Evolutionary conservation across 2,888 invertebrate species (phyloP).

Genomic region (Camptogramma bilineatum): DNA sequence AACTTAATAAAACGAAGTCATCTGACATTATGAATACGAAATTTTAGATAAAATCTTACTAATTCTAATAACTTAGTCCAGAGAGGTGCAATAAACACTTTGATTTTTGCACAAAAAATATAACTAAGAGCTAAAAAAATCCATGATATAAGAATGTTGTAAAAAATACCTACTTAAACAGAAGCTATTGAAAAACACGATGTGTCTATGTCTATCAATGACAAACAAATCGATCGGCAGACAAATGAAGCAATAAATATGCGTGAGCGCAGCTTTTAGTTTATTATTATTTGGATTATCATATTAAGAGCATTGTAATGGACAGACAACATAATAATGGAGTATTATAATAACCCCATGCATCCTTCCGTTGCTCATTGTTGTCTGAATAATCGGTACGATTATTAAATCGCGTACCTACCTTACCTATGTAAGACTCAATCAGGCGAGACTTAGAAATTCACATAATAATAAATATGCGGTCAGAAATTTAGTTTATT

Average conservation of each 20-base stretch:
- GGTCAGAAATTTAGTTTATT: neutral
- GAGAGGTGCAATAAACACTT: neutral
- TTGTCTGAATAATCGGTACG: conserved; percentile 16
- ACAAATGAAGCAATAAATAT: conserved; percentile 66
- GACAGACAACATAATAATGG: conserved; percentile 24
- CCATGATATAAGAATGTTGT: neutral
- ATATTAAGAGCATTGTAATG: conserved; percentile 43
- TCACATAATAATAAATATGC: neutral
- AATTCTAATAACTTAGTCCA: neutral
- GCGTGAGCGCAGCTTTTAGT: conserved; percentile 59
- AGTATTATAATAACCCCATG: conserved; percentile 12
- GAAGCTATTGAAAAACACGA: conserved; percentile 5
- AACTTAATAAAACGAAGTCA: conserved; percentile 3
- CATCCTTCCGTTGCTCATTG: conserved; percentile 34
- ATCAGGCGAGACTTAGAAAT: neutral
- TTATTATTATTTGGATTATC: conserved; percentile 53
- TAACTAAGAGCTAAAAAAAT: neutral
- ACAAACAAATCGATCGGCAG: conserved; percentile 51
- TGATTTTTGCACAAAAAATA: too few species aligned
- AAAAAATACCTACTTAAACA: neutral
- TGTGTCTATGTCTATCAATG: conserved; percentile 38
- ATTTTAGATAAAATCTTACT: neutral
- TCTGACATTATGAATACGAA: neutral
- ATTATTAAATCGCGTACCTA: conserved; percentile 1
- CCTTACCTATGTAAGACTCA: neutral